Conservation (phyloP, 2,797 vertebrate genomes). For the Octomys mimax region DNA sequence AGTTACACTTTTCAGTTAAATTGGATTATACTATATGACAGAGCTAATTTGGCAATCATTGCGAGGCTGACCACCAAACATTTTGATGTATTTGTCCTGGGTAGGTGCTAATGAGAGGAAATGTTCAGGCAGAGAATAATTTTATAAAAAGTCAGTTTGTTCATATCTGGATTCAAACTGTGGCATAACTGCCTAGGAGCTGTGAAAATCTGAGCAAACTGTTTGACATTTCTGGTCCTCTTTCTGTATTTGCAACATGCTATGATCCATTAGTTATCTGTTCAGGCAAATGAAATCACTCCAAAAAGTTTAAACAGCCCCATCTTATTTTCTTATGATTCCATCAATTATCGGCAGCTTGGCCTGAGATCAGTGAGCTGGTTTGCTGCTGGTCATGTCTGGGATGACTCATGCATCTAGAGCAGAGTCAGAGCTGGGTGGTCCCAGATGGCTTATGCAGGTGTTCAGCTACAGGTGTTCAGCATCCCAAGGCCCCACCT, state of each 20-base stretch:
- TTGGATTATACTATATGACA: neutral
- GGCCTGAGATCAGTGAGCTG: neutral
- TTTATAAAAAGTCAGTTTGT: neutral
- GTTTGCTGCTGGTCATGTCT: neutral
- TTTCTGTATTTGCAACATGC: neutral
- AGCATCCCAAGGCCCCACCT: neutral
- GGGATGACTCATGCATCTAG: neutral
- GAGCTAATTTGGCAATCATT: neutral
- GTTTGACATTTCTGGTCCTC: neutral
- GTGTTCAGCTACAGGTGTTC: neutral
- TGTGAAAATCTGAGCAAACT: constrained; percentile 1
- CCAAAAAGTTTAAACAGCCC: neutral
- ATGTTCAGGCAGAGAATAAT: neutral
- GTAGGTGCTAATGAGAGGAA: neutral
- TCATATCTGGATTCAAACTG: neutral
- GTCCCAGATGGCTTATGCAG: neutral
- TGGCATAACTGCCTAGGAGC: neutral
- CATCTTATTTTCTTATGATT: neutral
- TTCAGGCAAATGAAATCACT: neutral
- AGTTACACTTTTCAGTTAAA: neutral
- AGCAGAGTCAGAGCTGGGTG: neutral
- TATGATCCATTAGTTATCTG: neutral
- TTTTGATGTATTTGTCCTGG: neutral
- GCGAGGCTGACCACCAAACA: neutral
- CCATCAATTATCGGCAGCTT: neutral